Evolutionary conservation across 2,888 invertebrate genomes (phyloP), one percentile per base, ranked within the genome.

Genomic region (Netelia melanura): DNA sequence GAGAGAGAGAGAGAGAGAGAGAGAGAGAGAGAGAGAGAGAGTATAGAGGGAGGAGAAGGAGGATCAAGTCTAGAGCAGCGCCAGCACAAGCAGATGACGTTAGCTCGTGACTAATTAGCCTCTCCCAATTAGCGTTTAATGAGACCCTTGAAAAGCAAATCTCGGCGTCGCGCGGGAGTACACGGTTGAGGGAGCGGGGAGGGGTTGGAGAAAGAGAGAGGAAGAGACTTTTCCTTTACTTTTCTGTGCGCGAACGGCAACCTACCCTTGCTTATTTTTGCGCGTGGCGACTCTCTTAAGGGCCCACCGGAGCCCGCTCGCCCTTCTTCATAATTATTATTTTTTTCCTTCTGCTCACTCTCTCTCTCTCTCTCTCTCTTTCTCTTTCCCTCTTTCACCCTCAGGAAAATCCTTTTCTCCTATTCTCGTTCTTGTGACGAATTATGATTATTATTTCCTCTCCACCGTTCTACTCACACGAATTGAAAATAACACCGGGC

Each of bases 111-210:
- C 89, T 88, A 89, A 89, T 88, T 88, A 88, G 88, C 87, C 85
- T 84, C 86, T 88, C 68, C 87, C 88, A 88, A 89, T 88, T 89
- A 89, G 87, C 86, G 88, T 89, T 89, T 89, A 89, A 89, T 87
- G 89, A 88, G 88, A 86, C 88, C 85, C 87, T 86, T 87, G 84
- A 88, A 89, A 87, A 87, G 87, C 85, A 86, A 88, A 88, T 86
- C 87, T 86, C 85, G 68, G 77, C 81, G 85, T 76, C 85, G 80
- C n/a, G 72, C 83, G 56, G 67, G 25, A 62, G 83, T 70, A 65
- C 62, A 11, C 44, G 62, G 65, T 30, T 38, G 62, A 17, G 2
- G n/a, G 21, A 21, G 21, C 21, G 21, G 21, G 44, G 43, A 23
- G 48, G 23, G 48, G 48, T 43, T 21, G 54, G 9, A 44, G 38